phyloP scores from a whole-genome alignment of 2,113 vertebrate species.

The Heptranchias perlo region DNA sequence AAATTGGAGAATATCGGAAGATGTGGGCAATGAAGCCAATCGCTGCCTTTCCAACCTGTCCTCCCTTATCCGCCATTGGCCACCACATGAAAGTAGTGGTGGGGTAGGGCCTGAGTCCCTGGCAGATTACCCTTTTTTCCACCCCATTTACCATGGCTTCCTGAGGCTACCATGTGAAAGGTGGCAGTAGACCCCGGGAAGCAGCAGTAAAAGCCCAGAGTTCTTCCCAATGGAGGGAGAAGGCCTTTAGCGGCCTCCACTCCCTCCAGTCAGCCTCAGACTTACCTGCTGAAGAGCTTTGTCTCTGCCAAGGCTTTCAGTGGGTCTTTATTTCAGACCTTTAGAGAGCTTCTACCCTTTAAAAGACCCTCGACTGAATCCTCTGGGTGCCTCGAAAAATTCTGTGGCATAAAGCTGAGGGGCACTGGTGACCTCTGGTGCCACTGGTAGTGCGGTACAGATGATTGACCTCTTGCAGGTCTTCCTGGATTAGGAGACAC shows the following conservation, averaged over 20 bases:
- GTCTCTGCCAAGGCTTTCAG: neutral
- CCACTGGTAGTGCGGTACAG: neutral
- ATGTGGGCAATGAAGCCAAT: neutral
- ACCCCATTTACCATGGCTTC: neutral
- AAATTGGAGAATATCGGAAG: neutral
- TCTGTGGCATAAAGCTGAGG: no score
- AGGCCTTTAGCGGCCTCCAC: no score
- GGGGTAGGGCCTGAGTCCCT: neutral
- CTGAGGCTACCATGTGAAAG: neutral
- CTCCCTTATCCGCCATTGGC: neutral
- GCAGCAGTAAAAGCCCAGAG: neutral
- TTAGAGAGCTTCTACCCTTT: no score
- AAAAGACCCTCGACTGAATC: no score
- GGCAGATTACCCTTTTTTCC: neutral
- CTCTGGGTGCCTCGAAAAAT: no score
- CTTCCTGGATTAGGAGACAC: neutral
- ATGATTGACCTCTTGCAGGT: neutral
- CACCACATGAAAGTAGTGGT: neutral
- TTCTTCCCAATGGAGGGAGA: neutral
- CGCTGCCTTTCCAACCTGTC: neutral
- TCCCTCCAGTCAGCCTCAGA: neutral
- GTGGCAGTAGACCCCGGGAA: neutral
- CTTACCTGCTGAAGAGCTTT: neutral
- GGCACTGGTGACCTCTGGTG: neutral
- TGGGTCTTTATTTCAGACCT: no score